phyloP scores from a whole-genome alignment of 2,888 invertebrate species.

The Cyclophora punctaria region DNA sequence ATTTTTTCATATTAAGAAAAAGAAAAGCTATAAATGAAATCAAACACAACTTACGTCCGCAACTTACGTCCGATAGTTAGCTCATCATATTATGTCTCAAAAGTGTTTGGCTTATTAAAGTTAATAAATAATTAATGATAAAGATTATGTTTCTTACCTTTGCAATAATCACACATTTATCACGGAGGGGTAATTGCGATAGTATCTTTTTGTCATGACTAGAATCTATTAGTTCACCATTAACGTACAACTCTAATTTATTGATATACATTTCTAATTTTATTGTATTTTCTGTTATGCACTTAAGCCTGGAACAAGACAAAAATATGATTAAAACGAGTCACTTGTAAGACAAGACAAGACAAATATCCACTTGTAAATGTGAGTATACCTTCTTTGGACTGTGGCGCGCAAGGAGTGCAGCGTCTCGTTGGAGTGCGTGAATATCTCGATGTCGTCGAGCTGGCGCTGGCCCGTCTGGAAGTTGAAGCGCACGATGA shows the following conservation, averaged over 20 bases:
- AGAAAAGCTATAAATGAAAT: too few species aligned
- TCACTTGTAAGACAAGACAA: not conserved
- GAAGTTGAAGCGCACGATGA: constrained; percentile 86
- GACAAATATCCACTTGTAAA: not conserved
- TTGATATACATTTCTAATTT: constrained; percentile 94
- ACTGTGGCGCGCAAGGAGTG: constrained; percentile 88
- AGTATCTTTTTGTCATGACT: constrained; percentile 91
- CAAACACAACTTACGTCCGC: too few species aligned
- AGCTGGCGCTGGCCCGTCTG: constrained; percentile 90
- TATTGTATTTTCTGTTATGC: constrained; percentile 75
- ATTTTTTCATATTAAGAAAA: too few species aligned
- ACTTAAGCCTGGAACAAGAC: constrained; percentile 57
- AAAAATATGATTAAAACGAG: not conserved
- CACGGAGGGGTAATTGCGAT: constrained; percentile 88
- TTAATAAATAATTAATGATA: too few species aligned
- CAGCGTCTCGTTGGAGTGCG: constrained; percentile 95
- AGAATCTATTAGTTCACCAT: constrained; percentile 90
- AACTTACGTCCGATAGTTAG: too few species aligned
- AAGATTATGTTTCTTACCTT: constrained; percentile 42
- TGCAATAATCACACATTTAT: constrained; percentile 85
- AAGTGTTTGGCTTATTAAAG: too few species aligned
- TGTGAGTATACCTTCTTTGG: constrained; percentile 71
- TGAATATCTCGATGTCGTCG: constrained; percentile 93
- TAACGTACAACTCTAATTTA: constrained; percentile 92
- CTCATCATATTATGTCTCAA: too few species aligned